Base-by-base conservation (phyloP, 2,888 invertebrate genomes). In the Eumerus sabulonum region DNA sequence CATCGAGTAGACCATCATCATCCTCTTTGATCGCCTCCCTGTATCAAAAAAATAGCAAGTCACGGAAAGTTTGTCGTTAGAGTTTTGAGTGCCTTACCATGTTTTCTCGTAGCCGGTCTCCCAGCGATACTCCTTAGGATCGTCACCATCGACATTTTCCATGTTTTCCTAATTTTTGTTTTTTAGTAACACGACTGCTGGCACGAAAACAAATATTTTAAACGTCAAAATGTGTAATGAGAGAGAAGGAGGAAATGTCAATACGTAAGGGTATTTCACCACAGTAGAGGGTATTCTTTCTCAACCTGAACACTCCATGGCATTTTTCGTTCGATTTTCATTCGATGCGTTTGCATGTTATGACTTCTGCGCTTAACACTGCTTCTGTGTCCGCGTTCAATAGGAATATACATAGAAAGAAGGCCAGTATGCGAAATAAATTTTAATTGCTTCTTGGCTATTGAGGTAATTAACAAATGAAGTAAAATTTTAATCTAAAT, bases 1-100 rank as follows among this genome's bases (percentile, higher is more conserved):
- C 92, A 87, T 98, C 97, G 84, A 99, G 91, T 83, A 97, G 91
- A 0, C 98, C 99, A 89, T 95, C 94, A 84, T 97, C 96, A 90
- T 98, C 98, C 91, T 99, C 99, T 88, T 96, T 95, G 72, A 99
- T 94, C 14, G 96, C 97, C 89, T 99, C 98, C 96, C 96, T 95
- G 79, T 85, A 82, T 83, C 82, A 11, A 56, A 1, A 9, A 7
- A 4, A 27, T 27, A 27, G 3, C 45, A 76, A 35, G 53, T 53
- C 44, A 67, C 19, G 7, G 27, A 27, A 27, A 27, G 2, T 2
- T 2, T 5, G 9, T 40, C 40, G 5, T 40, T 40, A 7, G n/a
- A 11, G 3, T 11, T 3, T 40, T 40, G n/a, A 36, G 16, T 16
- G 14, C 47, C 40, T 90, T 90, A 95, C 96, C 97, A 97, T 86